Evolutionary conservation across 2,888 invertebrate species (phyloP).

Genomic region (Deilephila elpenor): DNA sequence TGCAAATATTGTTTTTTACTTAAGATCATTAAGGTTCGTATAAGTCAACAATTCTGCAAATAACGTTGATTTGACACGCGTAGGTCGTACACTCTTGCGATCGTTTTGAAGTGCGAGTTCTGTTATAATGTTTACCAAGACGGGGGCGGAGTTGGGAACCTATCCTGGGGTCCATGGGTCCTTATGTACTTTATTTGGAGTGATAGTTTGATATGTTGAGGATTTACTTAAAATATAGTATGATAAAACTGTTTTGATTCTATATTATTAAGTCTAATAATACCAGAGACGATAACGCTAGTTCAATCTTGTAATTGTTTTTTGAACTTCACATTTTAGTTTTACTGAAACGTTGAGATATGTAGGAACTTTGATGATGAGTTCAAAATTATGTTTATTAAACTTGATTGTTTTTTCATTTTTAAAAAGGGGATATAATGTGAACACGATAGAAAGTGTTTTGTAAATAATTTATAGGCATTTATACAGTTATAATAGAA

Average conservation of each 20-base stretch:
- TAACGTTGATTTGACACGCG: not conserved
- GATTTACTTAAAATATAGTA: not conserved
- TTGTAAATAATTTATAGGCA: too few species aligned
- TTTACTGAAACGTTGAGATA: too few species aligned
- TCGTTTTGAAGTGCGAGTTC: not conserved
- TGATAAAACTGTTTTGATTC: not conserved
- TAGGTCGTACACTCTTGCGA: not conserved
- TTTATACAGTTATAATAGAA: not conserved
- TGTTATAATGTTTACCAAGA: conserved; percentile 1
- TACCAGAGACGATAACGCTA: too few species aligned
- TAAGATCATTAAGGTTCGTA: not conserved
- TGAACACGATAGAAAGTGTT: too few species aligned
- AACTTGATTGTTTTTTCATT: too few species aligned
- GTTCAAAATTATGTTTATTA: too few species aligned
- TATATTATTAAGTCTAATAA: too few species aligned
- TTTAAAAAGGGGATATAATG: too few species aligned
- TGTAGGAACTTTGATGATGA: too few species aligned
- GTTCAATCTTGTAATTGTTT: too few species aligned
- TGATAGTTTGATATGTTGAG: not conserved
- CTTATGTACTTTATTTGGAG: not conserved
- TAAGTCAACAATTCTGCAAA: conserved; percentile 5
- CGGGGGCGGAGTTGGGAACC: not conserved
- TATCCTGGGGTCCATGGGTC: not conserved
- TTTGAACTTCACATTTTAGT: too few species aligned
- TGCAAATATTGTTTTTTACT: too few species aligned